Base-by-base conservation (phyloP, 2,113 vertebrate species). In the Vulpes ferrilata region DNA sequence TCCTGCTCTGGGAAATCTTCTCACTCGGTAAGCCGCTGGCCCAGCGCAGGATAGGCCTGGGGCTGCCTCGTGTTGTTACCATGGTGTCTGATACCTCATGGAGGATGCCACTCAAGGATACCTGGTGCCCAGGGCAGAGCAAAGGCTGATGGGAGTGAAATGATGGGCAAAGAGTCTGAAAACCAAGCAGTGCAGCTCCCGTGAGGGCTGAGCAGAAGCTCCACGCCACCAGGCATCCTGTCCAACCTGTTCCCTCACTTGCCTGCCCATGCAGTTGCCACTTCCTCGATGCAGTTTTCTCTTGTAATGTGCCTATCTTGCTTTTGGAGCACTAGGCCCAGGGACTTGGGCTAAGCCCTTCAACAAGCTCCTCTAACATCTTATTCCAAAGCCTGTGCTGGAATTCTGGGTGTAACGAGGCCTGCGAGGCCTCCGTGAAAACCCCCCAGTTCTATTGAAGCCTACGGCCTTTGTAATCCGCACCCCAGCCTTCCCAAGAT, bases 1-100 rank as follows among this genome's bases (percentile, higher is more conserved):
- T 99, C 98, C 99, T 99, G 11, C 99, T 99, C 95, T 99, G 99
- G 99, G 99, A 99, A 98, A 99, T 99, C 97, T 99, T 99, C 98
- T 99, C 99, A 22, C 98, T 99, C 19, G 99, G 99, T 99, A 98
- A 98, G 99, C 23, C 0, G 1, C 27, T 20, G 59, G 48, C 11
- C 53, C 25, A 5, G 1, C 7, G 19, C 19, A 9, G 83, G 80
- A 38, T 51, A 27, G 19, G 64, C 4, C 3, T 10, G 25, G 55
- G 38, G 25, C 32, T 35, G 4, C 38, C 43, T 27, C 2, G 3
- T 69, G 22, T 51, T 55, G 23, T 27, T 64, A 11, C 9, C 25
- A 16, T 0, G 1, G 57, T 27, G 32, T 53, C 51, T 32, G 71
- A 1, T 35, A 27, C n/a, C 30, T 84, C 4, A 0, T 5, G 5